A percentile compares a stretch with the other conserved stretches of the same genome.
Conservation (phyloP, 2,113 vertebrate species). For the Macrotus californicus region DNA sequence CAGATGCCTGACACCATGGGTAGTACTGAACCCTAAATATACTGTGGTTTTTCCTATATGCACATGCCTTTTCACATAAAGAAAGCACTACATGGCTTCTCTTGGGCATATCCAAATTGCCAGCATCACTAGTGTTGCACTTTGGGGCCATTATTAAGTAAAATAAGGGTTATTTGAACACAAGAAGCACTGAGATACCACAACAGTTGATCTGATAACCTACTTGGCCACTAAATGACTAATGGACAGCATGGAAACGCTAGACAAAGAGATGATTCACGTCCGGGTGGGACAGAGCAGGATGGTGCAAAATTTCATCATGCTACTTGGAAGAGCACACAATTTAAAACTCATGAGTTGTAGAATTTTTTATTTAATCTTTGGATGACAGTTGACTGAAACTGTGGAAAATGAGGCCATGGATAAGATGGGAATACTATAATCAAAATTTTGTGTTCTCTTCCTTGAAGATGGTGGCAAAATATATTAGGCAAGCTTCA, state of each 20-base stretch:
- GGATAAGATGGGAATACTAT: neutral
- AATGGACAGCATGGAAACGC: neutral
- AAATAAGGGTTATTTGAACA: neutral
- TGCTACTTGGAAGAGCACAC: neutral
- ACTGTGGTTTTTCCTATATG: neutral
- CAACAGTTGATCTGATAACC: neutral
- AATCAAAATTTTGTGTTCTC: neutral
- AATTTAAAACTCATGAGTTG: neutral
- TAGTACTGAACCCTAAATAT: neutral
- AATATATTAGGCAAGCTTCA: neutral
- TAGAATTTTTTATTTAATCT: neutral
- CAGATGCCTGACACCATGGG: neutral
- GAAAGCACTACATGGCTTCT: neutral
- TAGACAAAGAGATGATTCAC: neutral
- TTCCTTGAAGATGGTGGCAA: neutral
- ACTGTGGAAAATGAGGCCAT: neutral
- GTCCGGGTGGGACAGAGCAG: neutral
- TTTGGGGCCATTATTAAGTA: neutral
- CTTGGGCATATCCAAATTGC: neutral
- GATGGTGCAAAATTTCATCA: neutral
- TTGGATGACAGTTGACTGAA: neutral
- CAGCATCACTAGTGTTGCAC: neutral
- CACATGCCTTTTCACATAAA: neutral
- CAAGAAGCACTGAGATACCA: neutral
- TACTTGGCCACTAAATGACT: neutral